phyloP scores from a whole-genome alignment of 2,797 vertebrate genomes.

The Sebastes wilsoni region DNA sequence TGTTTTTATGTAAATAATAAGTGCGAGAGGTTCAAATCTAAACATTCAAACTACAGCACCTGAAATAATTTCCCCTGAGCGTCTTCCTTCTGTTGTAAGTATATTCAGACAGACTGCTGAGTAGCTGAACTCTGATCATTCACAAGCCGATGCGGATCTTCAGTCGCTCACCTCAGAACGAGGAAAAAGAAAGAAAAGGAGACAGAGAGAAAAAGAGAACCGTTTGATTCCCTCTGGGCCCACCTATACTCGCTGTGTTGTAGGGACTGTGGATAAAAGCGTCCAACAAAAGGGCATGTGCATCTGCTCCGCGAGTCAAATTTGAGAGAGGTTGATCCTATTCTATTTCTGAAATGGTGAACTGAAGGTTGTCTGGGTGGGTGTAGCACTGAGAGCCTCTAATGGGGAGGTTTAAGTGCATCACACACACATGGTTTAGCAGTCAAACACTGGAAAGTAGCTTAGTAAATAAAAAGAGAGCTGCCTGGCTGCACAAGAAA shows the following conservation, averaged over 20 bases:
- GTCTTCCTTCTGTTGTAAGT: constrained; percentile 19
- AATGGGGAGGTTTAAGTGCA: constrained; percentile 70
- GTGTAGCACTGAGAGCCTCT: constrained; percentile 64
- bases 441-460: constrained; percentile 49
- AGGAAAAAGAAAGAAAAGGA: constrained; percentile 33
- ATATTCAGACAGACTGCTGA: constrained; percentile 39
- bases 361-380: constrained; percentile 68
- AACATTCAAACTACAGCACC: constrained; percentile 15
- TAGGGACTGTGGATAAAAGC: constrained; percentile 59
- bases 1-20: neutral
- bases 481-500: neutral
- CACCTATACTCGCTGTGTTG: constrained; percentile 20
- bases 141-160: constrained; percentile 41
- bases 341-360: constrained; percentile 74
- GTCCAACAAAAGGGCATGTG: constrained; percentile 52
- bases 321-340: constrained; percentile 50
- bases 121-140: constrained; percentile 57
- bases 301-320: constrained; percentile 57
- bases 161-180: constrained; percentile 39
- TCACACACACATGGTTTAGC: constrained; percentile 32
- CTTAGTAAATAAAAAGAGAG: constrained; percentile 36
- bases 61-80: constrained; percentile 41
- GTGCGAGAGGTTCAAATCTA: neutral
- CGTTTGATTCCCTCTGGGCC: constrained; percentile 58
- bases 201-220: constrained; percentile 32